phyloP scores from a whole-genome alignment of 2,888 invertebrate genomes.

The Orthosia incerta region DNA sequence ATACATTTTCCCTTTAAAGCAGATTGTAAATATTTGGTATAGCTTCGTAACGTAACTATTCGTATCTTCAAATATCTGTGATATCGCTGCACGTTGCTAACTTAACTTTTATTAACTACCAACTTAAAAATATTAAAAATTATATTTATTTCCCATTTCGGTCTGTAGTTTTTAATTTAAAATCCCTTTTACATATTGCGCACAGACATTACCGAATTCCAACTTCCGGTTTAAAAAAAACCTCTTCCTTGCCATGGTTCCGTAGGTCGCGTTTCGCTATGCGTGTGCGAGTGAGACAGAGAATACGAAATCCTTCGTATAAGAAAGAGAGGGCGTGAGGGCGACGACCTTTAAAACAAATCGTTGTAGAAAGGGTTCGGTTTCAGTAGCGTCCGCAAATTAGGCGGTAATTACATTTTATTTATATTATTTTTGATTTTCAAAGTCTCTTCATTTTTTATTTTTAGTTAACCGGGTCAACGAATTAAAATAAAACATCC shows the following conservation, averaged over 20 bases:
- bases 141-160: not conserved
- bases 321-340: conserved; percentile 81
- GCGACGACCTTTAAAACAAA: conserved; percentile 91
- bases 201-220: conserved; percentile 74
- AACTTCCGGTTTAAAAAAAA: conserved; percentile 85
- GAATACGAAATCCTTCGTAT: conserved; percentile 72
- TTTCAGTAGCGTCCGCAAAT: conserved; percentile 84
- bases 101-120: not conserved
- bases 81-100: not conserved
- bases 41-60: too few species aligned
- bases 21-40: not conserved
- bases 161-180: not conserved
- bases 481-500: not conserved
- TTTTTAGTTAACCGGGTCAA: not conserved
- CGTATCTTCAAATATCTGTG: too few species aligned
- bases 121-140: too few species aligned
- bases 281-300: conserved; percentile 78
- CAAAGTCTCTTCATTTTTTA: not conserved
- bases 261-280: conserved; percentile 84
- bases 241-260: conserved; percentile 82
- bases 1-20: too few species aligned
- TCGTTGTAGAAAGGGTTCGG: conserved; percentile 89
- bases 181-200: not conserved
- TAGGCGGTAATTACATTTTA: conserved; percentile 58
- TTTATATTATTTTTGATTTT: conserved; percentile 20